These are phyloP conservation scores for Protobothrops mucrosquamatus DNA, from an alignment of 2,113 vertebrate genomes.

Conservation along the genomic window DNA sequence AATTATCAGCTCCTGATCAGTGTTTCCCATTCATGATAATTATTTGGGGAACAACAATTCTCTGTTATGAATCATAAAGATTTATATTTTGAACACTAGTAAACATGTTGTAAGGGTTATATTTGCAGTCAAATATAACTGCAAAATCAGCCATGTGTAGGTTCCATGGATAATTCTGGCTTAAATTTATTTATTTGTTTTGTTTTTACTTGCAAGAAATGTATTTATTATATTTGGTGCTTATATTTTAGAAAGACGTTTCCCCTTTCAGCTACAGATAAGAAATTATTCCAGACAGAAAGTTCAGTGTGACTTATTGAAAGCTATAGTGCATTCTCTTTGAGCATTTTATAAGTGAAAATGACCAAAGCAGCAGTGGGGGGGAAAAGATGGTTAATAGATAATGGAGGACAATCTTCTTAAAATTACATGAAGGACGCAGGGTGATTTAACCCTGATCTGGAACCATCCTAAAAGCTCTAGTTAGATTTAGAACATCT, in stretches of 20 bases:
- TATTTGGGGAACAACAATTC: background rate
- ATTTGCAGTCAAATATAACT: background rate
- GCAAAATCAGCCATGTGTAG: background rate
- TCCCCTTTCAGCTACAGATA: background rate
- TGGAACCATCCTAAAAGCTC: background rate
- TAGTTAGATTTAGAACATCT: background rate
- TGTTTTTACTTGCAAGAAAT: background rate
- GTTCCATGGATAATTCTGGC: background rate
- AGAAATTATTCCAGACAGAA: background rate
- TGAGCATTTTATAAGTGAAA: background rate
- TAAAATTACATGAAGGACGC: background rate
- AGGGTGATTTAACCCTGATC: background rate
- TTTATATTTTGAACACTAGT: background rate
- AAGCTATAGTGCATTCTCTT: background rate
- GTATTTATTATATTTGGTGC: background rate
- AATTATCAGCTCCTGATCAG: background rate
- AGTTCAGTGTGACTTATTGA: background rate
- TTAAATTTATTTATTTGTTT: background rate
- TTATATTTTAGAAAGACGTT: background rate
- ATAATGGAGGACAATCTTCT: background rate
- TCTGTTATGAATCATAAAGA: background rate
- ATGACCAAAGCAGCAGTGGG: too few species aligned
- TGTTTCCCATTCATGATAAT: background rate
- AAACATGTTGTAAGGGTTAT: background rate
- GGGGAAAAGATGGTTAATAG: background rate